Base-by-base conservation (phyloP, 2,888 invertebrate species). In the Hypomecis atomaria region DNA sequence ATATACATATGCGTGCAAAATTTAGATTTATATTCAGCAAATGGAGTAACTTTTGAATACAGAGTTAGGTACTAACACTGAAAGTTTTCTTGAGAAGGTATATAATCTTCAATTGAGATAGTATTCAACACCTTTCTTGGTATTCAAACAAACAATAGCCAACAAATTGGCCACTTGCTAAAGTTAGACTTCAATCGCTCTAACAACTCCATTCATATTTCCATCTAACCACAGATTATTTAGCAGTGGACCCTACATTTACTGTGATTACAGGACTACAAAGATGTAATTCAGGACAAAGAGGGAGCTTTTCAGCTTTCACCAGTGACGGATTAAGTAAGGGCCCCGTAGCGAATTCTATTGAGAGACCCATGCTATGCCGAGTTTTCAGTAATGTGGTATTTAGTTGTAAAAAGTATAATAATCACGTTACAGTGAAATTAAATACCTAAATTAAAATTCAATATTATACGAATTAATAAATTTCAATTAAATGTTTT, bases 101-200 rank as follows among this genome's bases (percentile, higher is more conserved):
- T 23, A 23, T 9, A 34, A 6, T 5, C 9, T 50, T 13, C 38
- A 37, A 49, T 49, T 37, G 11, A 8, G 6, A 11, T 37, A 37
- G 5, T 4, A 37, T 49, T 49, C n/a, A 6, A 8, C 11, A 49
- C 37, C 37, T 49, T 4, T 36, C 9, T 37, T 33, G 40, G 47
- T 50, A 37, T 53, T 40, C 59, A 59, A 52, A 53, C 52, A 52
- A 53, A 59, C 53, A 52, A 59, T 59, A 52, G 38, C 45, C 34
- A 37, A 3, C 11, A 61, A 55, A 61, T 61, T 60, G 47, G 37
- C 54, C 43, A 36, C 48, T 47, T 44, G 42, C 9, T 48, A 13
- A 55, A 55, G 36, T 54, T 42, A 43, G 40, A 34, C 55, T 48
- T 49, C 54, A 49, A 54, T 61, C 13, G 44, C 44, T 47, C 37